phyloP scores from a whole-genome alignment of 2,113 vertebrate genomes.

The Stigmatopora argus region DNA sequence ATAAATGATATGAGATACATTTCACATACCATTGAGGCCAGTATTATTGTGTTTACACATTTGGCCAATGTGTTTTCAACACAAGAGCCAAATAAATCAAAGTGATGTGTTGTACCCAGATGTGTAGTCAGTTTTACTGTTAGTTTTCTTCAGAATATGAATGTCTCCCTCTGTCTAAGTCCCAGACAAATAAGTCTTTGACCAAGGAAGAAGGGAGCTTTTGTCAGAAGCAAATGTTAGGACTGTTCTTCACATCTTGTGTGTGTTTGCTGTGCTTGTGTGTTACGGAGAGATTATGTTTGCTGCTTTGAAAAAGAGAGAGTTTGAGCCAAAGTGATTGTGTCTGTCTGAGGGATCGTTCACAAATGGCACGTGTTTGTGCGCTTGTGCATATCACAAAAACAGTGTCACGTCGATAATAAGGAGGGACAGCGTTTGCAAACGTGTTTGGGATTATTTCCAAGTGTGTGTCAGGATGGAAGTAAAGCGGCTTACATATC shows the following conservation, averaged over 20 bases:
- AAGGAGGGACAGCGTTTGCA: constrained; percentile 11
- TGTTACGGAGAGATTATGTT: constrained; percentile 27
- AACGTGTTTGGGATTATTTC: constrained; percentile 11
- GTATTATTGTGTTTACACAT: neutral
- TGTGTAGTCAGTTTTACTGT: constrained; percentile 35
- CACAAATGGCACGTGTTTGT: constrained; percentile 12
- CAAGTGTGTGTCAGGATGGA: constrained; percentile 29
- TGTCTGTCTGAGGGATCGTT: constrained; percentile 36
- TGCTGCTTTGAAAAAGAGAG: constrained; percentile 35
- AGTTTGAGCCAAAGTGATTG: constrained; percentile 38
- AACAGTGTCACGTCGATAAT: constrained; percentile 16
- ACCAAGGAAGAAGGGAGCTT: constrained; percentile 52
- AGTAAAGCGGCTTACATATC: constrained; percentile 14
- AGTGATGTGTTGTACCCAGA: constrained; percentile 2
- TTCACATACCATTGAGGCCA: neutral
- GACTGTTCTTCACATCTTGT: constrained; percentile 46
- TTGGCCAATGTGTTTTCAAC: neutral
- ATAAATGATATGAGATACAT: neutral
- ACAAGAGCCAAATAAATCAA: constrained; percentile 1
- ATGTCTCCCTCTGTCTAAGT: constrained; percentile 46
- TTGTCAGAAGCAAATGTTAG: too few relatives aligned
- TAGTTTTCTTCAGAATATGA: constrained; percentile 49
- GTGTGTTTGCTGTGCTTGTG: constrained; percentile 20
- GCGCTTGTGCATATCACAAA: constrained; percentile 13
- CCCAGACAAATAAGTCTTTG: constrained; percentile 57